A percentile compares a stretch with the other conserved stretches of the same genome.
phyloP scores from a whole-genome alignment of 2,113 vertebrate genomes.

The Empidonax alnorum region DNA sequence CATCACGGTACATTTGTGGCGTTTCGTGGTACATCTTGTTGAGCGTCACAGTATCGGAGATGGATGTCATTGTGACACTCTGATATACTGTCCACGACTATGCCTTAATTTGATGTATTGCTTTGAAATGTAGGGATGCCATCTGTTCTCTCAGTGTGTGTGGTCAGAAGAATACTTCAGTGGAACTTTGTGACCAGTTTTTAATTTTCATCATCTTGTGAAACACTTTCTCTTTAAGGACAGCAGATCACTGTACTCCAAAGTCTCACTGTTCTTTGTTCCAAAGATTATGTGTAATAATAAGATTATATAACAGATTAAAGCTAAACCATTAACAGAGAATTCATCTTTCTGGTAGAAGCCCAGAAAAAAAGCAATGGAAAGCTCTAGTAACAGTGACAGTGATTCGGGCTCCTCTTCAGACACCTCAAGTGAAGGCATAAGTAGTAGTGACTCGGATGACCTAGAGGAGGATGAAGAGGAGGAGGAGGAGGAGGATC shows the following conservation, averaged over 20 bases:
- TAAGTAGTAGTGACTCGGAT: constrained; percentile 90
- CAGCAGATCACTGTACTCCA: background rate
- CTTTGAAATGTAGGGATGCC: background rate
- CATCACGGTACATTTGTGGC: background rate
- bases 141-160: background rate
- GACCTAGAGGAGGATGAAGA: constrained; percentile 93
- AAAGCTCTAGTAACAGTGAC: constrained; percentile 89
- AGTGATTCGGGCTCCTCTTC: constrained; percentile 91
- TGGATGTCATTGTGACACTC: background rate
- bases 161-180: background rate
- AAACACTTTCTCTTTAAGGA: background rate
- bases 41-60: background rate
- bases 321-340: constrained; percentile 2
- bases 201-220: background rate
- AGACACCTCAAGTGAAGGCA: constrained; percentile 88
- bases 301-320: background rate
- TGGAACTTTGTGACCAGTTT: background rate
- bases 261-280: background rate
- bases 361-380: constrained; percentile 82
- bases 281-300: background rate
- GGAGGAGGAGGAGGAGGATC: constrained; percentile 80
- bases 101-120: background rate
- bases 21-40: background rate
- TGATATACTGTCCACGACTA: background rate
- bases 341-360: constrained; percentile 72